Percentiles rank a stretch among this genome's conserved stretches.
These are phyloP conservation scores for Therioaphis trifolii DNA, from an alignment of 2,888 invertebrate genomes.

Conservation along the genomic window DNA sequence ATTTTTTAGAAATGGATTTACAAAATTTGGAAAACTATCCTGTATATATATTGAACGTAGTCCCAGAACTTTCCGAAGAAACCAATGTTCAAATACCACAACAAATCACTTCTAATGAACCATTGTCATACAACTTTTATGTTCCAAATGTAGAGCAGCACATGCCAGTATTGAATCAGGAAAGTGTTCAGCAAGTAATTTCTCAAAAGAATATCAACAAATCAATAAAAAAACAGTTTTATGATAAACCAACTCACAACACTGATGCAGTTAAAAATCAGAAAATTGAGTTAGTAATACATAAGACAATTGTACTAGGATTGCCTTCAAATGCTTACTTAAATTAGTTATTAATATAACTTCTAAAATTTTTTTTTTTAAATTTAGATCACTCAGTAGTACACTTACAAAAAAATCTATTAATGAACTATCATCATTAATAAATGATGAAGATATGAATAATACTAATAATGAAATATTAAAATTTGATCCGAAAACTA, in stretches of 20 bases:
- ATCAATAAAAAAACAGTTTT: not conserved
- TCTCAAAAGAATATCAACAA: not conserved
- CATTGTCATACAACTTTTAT: conserved; percentile 31
- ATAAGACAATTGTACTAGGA: not conserved
- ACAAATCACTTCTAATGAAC: conserved; percentile 18
- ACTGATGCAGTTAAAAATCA: not conserved
- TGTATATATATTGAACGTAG: conserved; percentile 42
- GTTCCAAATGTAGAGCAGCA: conserved; percentile 36
- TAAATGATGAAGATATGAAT: conserved; percentile 48
- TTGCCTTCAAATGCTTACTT: not conserved
- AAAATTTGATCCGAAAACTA: conserved; percentile 38
- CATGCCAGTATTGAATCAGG: not conserved
- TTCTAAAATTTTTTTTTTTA: not conserved
- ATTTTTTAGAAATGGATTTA: conserved; percentile 46
- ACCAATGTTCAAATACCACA: not conserved
- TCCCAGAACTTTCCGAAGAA: conserved; percentile 41
- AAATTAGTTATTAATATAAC: not conserved
- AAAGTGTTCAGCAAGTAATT: not conserved
- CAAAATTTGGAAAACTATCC: conserved; percentile 52
- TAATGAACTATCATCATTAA: not conserved
- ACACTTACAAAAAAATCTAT: conserved; percentile 27
- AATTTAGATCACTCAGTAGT: not conserved
- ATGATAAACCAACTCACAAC: not conserved
- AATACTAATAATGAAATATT: conserved; percentile 20
- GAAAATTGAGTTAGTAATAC: conserved; percentile 16